These are phyloP conservation scores for Laticauda colubrina DNA, from an alignment of 2,113 vertebrate species.

Conservation along the genomic window DNA sequence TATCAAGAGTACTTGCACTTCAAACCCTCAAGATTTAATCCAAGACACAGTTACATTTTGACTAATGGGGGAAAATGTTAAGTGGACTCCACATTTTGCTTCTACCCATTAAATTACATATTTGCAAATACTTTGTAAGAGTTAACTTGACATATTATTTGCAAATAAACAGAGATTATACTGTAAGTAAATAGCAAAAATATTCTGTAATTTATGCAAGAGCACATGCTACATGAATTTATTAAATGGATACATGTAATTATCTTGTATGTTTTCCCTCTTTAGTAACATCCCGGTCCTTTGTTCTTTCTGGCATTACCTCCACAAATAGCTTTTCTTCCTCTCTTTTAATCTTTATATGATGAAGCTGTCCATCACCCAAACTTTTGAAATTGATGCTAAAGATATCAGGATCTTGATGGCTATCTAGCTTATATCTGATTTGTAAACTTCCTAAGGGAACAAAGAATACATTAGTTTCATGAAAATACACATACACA, in stretches of 20 bases:
- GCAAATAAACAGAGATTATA: neutral
- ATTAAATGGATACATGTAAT: neutral
- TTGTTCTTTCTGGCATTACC: constrained; percentile 57
- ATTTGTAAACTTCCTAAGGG: constrained; percentile 80
- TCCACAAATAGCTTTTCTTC: constrained; percentile 70
- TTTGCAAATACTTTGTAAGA: neutral
- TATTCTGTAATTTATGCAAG: neutral
- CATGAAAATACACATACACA: neutral
- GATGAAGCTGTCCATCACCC: constrained; percentile 78
- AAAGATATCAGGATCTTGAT: constrained; percentile 73
- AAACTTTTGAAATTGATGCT: constrained; percentile 69
- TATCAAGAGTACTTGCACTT: neutral
- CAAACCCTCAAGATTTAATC: neutral
- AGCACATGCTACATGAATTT: neutral
- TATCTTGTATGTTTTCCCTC: neutral
- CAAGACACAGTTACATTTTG: neutral
- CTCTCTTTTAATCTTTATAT: constrained; percentile 73
- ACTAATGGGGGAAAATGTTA: neutral
- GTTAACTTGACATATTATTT: neutral
- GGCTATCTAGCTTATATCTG: constrained; percentile 75
- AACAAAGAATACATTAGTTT: constrained; percentile 17
- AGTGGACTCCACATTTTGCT: neutral
- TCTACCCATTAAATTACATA: neutral
- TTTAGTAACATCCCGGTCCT: neutral
- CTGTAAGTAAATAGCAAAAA: neutral